phyloP scores from a whole-genome alignment of 2,797 vertebrate species.

The Sebastes steindachneri region DNA sequence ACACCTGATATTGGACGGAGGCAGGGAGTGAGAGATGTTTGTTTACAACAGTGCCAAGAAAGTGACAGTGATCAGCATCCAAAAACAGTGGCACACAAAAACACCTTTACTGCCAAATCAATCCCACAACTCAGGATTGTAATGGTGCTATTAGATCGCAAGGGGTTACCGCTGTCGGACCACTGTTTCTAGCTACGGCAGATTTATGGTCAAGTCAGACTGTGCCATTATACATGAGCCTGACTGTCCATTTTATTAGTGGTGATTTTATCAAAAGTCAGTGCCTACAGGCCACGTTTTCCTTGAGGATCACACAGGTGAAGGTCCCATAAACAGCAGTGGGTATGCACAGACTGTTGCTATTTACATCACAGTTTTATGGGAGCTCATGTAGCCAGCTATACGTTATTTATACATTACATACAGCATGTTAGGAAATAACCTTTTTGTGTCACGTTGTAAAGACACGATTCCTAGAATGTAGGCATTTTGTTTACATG shows the following conservation, averaged over 20 bases:
- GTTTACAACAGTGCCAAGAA: conserved; percentile 27
- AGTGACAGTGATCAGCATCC: conserved; percentile 38
- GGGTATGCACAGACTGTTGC: not conserved
- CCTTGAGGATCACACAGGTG: not conserved
- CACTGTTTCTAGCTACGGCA: conserved; percentile 18
- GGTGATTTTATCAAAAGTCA: conserved; percentile 14
- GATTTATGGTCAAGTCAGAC: conserved; percentile 39
- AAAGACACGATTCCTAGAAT: not conserved
- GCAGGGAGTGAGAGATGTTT: conserved; percentile 22
- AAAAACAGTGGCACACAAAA: conserved; percentile 44
- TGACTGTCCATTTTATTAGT: conserved; percentile 29
- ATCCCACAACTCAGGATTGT: conserved; percentile 31
- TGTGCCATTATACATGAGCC: conserved; percentile 24
- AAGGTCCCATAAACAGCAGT: not conserved
- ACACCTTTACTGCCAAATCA: conserved; percentile 39
- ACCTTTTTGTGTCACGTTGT: not conserved
- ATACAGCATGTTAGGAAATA: not conserved
- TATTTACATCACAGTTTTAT: not conserved
- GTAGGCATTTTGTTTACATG: not conserved
- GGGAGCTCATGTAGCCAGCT: not conserved
- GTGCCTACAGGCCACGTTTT: not conserved
- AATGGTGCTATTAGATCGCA: conserved; percentile 33
- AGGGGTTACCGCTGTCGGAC: not conserved
- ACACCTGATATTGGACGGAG: conserved; percentile 19
- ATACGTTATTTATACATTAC: not conserved